phyloP scores from a whole-genome alignment of 2,113 vertebrate genomes.

The Epinephelus fuscoguttatus region DNA sequence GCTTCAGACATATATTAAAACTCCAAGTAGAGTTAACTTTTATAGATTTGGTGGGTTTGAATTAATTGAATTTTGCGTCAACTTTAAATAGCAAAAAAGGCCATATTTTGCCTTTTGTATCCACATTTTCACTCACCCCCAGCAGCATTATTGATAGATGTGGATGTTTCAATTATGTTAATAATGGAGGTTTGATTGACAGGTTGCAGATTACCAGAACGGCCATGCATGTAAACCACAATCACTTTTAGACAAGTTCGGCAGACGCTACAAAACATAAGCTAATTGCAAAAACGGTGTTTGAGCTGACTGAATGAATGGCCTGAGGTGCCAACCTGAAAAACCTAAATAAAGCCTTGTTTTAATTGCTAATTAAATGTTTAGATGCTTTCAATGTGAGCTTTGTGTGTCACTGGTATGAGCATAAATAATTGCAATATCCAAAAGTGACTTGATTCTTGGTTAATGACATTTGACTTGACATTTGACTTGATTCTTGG shows the following conservation, averaged over 20 bases:
- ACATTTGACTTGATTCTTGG: too few species aligned
- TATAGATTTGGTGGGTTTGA: neutral
- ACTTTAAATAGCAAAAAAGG: neutral
- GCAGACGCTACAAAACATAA: neutral
- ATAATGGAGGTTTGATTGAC: slow-evolving; percentile 22
- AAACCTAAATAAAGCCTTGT: neutral
- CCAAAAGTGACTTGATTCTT: neutral
- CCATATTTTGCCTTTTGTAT: neutral
- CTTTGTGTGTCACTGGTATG: neutral
- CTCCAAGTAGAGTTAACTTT: neutral
- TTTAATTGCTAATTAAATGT: neutral
- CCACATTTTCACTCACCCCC: neutral
- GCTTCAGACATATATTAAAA: neutral
- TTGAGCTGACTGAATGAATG: neutral
- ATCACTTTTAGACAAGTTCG: neutral
- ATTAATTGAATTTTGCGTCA: neutral
- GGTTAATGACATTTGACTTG: too few species aligned
- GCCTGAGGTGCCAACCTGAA: neutral
- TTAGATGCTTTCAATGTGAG: neutral
- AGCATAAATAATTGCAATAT: neutral
- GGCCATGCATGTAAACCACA: neutral
- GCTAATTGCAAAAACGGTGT: neutral
- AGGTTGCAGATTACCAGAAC: neutral
- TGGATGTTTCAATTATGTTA: neutral
- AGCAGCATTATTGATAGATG: neutral